Conservation (phyloP, 2,113 vertebrate species). For the Ahaetulla prasina region DNA sequence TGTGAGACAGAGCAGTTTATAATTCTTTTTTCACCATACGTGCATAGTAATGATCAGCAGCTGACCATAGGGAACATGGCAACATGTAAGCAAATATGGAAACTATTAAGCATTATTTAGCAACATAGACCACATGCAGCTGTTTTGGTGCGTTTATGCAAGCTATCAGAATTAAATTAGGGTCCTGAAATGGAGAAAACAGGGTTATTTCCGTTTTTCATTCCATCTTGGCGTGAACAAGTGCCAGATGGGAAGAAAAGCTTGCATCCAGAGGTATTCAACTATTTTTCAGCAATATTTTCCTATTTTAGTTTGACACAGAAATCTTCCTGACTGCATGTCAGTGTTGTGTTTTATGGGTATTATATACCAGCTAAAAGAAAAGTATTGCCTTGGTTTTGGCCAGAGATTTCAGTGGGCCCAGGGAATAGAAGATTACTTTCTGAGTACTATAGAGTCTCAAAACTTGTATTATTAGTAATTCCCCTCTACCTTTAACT, state of each 20-base stretch:
- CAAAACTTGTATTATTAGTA: background rate
- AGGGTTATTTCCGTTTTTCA: constrained; percentile 35
- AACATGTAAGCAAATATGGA: constrained; percentile 5
- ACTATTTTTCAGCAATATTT: constrained; percentile 14
- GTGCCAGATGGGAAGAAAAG: constrained; percentile 11
- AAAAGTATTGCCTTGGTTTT: background rate
- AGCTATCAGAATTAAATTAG: constrained; percentile 32
- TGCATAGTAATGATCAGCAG: background rate
- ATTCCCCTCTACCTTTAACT: background rate
- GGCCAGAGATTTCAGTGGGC: background rate
- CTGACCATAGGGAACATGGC: background rate
- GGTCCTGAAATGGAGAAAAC: constrained; percentile 37
- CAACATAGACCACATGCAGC: background rate
- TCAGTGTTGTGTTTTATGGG: background rate
- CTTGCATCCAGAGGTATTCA: constrained; percentile 2
- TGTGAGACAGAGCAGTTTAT: background rate
- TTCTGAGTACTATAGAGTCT: background rate
- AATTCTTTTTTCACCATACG: background rate
- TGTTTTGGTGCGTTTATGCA: constrained; percentile 3
- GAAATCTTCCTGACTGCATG: background rate
- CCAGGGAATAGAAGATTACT: background rate
- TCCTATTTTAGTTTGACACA: constrained; percentile 1
- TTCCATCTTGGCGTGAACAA: constrained; percentile 31
- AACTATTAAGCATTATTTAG: constrained; percentile 5
- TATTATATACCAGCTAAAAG: background rate